Evolutionary conservation across 1,140 invertebrate genomes (phyloP), one percentile per base, ranked within the genome.

Genomic region (Dinoponera quadriceps): DNA sequence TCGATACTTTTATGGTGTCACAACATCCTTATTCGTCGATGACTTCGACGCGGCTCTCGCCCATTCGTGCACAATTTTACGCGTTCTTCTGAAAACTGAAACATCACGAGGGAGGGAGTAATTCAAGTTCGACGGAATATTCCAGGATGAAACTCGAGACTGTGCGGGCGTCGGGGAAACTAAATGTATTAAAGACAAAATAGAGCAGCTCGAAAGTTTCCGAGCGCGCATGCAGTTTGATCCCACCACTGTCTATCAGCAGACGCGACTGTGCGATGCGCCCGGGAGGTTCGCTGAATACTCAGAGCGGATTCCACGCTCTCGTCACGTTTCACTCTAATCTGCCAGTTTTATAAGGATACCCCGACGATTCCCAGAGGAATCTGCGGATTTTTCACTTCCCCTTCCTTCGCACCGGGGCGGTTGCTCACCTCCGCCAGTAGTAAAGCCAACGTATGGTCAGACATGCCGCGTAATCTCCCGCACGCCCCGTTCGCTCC

Each of bases 291-390:
- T n/a, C 81, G 72, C 48, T 84, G 80, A 72, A 81, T 75, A 77
- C 54, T 75, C 68, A 27, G 72, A 60, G 73, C 65, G 49, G 68
- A 87, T 77, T 85, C 65, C 13, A 14, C 73, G 66, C 72, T 54
- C 75, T 71, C 66, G 48, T 85, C 73, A 77, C 82, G 81, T 68
- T 72, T 69, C 57, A 38, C 65, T 78, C 81, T 85, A 83, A 85
- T 85, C 84, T 82, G 55, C 84, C 68, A 86, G 74, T 86, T 81
- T 84, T 75, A 84, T 78, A 83, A 85, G 72, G 57, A 82, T 83
- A 87, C 51, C 68, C 14, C 65, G 73, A 71, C 72, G 54, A 77
- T 78, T 84, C 81, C 66, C 59, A 49, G 22, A 63, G 72, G 72
- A 75, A 69, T 72, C 55, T 81, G 51, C 4, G 57, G 60, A 78